phyloP scores from a whole-genome alignment of 2,888 invertebrate genomes.

The Drosophila crucigera region DNA sequence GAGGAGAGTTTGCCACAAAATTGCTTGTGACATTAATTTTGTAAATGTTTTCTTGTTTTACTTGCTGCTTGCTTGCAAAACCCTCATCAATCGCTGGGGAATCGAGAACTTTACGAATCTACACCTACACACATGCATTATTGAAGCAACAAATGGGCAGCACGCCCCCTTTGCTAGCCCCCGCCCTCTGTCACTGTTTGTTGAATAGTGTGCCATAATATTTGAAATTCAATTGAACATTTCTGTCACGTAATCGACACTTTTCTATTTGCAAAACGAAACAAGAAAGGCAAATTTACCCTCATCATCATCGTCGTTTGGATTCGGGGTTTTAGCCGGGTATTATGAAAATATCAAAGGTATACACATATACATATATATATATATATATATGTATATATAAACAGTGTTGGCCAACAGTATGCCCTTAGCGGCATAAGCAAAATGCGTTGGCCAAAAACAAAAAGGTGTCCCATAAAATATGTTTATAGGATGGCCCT shows the following conservation, averaged over 20 bases:
- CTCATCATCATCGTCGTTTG: conserved; percentile 56
- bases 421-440: conserved; percentile 63
- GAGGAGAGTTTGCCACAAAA: conserved; percentile 36
- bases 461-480: conserved; percentile 66
- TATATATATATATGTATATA: not conserved
- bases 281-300: conserved; percentile 65
- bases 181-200: conserved; percentile 1
- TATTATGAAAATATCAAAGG: conserved; percentile 63
- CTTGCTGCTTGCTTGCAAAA: conserved; percentile 20
- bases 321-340: conserved; percentile 21
- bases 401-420: conserved; percentile 28
- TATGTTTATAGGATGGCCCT: conserved; percentile 53
- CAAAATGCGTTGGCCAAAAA: conserved; percentile 55
- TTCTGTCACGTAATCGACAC: conserved; percentile 80
- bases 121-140: conserved; percentile 59
- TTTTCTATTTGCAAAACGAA: conserved; percentile 67
- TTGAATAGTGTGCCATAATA: conserved; percentile 60
- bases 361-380: conserved; percentile 1
- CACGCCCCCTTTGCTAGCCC: not conserved
- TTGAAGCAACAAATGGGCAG: conserved; percentile 75
- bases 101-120: conserved; percentile 32
- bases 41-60: conserved; percentile 50
- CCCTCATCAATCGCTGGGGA: conserved; percentile 69
- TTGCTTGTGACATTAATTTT: conserved; percentile 69
- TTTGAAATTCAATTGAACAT: conserved; percentile 79